Evolutionary conservation across 2,888 invertebrate genomes (phyloP).

Genomic region (Stenotaenia linearis): DNA sequence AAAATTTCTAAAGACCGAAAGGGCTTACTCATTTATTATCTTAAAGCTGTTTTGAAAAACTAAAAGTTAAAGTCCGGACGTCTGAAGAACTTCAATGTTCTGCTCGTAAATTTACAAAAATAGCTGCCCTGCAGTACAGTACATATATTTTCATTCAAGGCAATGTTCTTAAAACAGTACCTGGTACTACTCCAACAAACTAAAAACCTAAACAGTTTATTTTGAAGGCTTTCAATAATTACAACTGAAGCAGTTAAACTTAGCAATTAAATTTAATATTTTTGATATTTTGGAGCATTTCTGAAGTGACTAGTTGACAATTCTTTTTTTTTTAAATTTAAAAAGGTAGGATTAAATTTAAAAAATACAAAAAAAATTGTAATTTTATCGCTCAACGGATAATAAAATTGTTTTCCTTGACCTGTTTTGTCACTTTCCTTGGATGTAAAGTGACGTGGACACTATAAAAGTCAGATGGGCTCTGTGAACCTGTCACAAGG

Average conservation of each 20-base stretch:
- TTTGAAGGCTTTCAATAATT: not conserved
- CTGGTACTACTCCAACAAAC: too few relatives aligned
- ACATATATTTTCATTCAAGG: not conserved
- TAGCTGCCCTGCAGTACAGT: too few relatives aligned
- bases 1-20: too few relatives aligned
- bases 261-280: not conserved
- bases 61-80: too few relatives aligned
- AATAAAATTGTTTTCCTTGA: conserved; percentile 19
- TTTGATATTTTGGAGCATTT: not conserved
- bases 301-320: not conserved
- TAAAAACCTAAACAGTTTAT: not conserved
- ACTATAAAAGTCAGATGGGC: not conserved
- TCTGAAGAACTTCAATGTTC: too few relatives aligned
- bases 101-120: too few relatives aligned
- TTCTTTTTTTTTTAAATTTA: not conserved
- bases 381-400: conserved; percentile 1
- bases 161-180: not conserved
- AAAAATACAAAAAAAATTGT: not conserved
- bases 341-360: too few relatives aligned
- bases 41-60: too few relatives aligned
- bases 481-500: not conserved
- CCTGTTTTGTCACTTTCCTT: conserved; percentile 4
- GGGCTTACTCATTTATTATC: too few relatives aligned
- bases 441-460: not conserved
- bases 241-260: not conserved